A percentile compares a stretch with the other conserved stretches of the same genome.
Conservation (phyloP, 2,797 vertebrate genomes). For the Coluber constrictor region DNA sequence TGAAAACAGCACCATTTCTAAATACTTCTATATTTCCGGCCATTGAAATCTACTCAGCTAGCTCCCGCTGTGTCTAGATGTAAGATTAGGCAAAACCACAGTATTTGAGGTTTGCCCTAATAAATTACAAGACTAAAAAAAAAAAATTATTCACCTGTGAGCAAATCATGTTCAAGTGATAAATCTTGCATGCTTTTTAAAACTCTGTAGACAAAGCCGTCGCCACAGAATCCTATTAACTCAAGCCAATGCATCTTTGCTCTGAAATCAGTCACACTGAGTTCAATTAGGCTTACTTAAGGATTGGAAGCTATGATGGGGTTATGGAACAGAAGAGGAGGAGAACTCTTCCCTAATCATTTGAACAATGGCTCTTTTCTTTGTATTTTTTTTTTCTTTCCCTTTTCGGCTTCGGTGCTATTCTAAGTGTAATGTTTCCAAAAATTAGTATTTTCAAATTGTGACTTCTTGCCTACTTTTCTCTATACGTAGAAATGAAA, state of each 20-base stretch:
- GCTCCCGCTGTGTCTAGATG: not conserved
- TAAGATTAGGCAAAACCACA: not conserved
- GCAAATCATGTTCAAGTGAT: not conserved
- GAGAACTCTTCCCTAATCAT: not conserved
- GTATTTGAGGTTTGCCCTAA: not conserved
- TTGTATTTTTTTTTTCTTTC: not conserved
- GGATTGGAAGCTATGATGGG: not conserved
- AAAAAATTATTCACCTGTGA: not conserved
- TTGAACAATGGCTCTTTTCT: not conserved
- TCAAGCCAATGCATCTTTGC: not conserved
- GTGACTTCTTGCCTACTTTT: not conserved
- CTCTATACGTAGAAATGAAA: not conserved
- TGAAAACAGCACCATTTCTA: not conserved
- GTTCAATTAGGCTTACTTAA: not conserved
- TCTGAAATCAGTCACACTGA: not conserved
- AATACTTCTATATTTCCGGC: not conserved
- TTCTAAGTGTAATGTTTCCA: not conserved
- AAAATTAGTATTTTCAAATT: not conserved
- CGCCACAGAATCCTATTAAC: not conserved
- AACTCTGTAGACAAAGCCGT: not conserved
- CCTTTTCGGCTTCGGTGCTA: not conserved
- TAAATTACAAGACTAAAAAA: not conserved
- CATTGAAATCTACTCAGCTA: not conserved
- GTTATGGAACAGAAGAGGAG: not conserved
- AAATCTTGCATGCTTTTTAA: not conserved